Conservation (phyloP, 2,888 invertebrate species). For the Zygaena filipendulae region DNA sequence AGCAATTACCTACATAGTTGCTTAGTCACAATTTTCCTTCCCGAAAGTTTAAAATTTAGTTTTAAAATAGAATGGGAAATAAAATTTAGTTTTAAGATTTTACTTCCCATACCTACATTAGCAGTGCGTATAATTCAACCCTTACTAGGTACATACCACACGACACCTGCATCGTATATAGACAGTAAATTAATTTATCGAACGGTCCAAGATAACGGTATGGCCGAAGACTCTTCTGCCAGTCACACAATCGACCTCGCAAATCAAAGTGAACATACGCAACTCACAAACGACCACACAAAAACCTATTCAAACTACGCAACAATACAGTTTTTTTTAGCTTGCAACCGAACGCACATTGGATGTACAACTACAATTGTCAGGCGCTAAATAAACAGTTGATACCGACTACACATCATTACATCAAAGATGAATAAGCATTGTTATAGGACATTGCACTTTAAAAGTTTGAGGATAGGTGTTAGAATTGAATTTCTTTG, state of each 20-base stretch:
- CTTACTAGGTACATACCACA: no score
- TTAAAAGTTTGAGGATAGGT: slow-evolving; percentile 29
- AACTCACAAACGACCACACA: slow-evolving; percentile 7
- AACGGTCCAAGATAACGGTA: slow-evolving; percentile 55
- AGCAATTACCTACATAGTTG: no score
- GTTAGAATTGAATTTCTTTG: slow-evolving; percentile 28
- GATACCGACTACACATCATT: slow-evolving; percentile 61
- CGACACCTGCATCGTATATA: no score
- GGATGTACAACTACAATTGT: no score
- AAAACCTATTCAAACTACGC: slow-evolving; percentile 19
- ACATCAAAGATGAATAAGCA: slow-evolving; percentile 49
- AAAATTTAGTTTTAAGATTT: no score
- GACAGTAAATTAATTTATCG: slow-evolving; percentile 49
- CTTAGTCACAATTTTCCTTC: no score
- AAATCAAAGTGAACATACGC: slow-evolving; percentile 21
- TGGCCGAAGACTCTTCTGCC: slow-evolving; percentile 53
- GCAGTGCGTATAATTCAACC: no score
- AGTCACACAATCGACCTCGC: slow-evolving; percentile 36
- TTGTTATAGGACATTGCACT: slow-evolving; percentile 43
- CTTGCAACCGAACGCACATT: slow-evolving; percentile 22
- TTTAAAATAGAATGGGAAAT: no score
- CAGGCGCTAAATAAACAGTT: slow-evolving; percentile 62
- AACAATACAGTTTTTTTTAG: slow-evolving; percentile 24
- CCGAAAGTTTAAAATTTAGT: no score
- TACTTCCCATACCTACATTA: no score